A percentile compares a stretch with the other conserved stretches of the same genome.
These are phyloP conservation scores for Pyxicephalus adspersus DNA, from an alignment of 2,113 vertebrate genomes.

Conservation along the genomic window DNA sequence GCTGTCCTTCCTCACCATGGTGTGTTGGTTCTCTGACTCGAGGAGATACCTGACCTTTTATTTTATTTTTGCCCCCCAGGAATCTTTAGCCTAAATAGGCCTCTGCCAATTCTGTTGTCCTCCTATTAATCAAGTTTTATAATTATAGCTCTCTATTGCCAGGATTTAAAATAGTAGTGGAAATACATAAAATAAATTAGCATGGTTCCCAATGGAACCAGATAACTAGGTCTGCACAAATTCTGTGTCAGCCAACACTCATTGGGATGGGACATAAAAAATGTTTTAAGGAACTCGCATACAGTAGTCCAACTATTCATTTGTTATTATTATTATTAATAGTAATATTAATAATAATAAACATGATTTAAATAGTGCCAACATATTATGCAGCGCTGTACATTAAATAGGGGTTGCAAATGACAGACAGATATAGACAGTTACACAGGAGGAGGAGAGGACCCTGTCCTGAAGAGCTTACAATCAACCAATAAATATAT, in stretches of 20 bases:
- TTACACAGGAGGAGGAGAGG: no score
- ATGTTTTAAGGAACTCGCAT: neutral
- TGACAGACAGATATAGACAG: no score
- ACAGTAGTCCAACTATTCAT: no score
- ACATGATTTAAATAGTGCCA: no score
- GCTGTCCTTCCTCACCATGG: neutral
- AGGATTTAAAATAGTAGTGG: constrained; percentile 22
- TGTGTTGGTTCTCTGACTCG: neutral
- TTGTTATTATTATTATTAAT: no score
- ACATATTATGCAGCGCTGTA: no score
- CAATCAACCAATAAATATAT: no score
- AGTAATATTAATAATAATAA: no score
- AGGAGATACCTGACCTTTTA: neutral
- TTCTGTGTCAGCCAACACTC: constrained; percentile 4
- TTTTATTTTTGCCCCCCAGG: constrained; percentile 34
- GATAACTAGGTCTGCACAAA: neutral
- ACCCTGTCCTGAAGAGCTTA: no score
- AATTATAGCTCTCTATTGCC: constrained; percentile 1
- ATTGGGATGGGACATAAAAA: neutral
- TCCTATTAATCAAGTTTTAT: constrained; percentile 14
- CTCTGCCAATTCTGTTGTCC: neutral
- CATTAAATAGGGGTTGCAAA: no score
- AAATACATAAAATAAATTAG: constrained; percentile 30
- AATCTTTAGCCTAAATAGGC: constrained; percentile 17
- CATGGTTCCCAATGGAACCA: neutral